A percentile compares a stretch with the other conserved stretches of the same genome.
phyloP scores from a whole-genome alignment of 2,113 vertebrate species.

The Riparia riparia region DNA sequence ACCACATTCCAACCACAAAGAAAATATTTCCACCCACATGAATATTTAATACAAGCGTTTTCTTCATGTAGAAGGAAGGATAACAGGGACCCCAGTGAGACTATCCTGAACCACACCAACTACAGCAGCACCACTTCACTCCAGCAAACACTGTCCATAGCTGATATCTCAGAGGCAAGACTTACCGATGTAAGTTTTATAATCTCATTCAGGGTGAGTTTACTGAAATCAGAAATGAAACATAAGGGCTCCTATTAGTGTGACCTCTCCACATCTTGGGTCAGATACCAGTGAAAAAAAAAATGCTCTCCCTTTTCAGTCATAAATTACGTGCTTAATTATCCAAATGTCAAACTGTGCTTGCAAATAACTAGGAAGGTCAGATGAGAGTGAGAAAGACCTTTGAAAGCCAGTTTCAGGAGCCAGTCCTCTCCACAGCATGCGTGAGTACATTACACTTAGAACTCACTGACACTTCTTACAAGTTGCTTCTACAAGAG shows the following conservation, averaged over 20 bases:
- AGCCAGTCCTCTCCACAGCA: background rate
- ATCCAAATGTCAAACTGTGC: conserved; percentile 29
- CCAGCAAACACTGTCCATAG: background rate
- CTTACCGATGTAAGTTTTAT: background rate
- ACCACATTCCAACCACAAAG: conserved; percentile 8
- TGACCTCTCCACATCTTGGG: background rate
- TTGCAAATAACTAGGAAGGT: conserved; percentile 37
- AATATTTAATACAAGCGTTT: conserved; percentile 40
- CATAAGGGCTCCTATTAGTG: background rate
- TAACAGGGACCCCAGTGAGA: background rate
- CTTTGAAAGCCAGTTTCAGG: conserved; percentile 16
- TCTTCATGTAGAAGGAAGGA: background rate
- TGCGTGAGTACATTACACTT: background rate
- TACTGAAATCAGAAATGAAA: background rate
- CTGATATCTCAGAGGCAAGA: background rate
- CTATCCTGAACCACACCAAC: background rate
- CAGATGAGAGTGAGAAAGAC: background rate
- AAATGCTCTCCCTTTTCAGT: background rate
- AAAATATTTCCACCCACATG: conserved; percentile 20
- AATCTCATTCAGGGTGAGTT: background rate
- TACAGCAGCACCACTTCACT: background rate
- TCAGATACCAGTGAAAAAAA: background rate
- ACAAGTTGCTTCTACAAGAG: background rate
- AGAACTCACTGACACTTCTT: background rate
- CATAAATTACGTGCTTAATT: conserved; percentile 51